These are phyloP conservation scores for Oreochromis tanganicae DNA, from an alignment of 2,113 vertebrate genomes.

Conservation along the genomic window DNA sequence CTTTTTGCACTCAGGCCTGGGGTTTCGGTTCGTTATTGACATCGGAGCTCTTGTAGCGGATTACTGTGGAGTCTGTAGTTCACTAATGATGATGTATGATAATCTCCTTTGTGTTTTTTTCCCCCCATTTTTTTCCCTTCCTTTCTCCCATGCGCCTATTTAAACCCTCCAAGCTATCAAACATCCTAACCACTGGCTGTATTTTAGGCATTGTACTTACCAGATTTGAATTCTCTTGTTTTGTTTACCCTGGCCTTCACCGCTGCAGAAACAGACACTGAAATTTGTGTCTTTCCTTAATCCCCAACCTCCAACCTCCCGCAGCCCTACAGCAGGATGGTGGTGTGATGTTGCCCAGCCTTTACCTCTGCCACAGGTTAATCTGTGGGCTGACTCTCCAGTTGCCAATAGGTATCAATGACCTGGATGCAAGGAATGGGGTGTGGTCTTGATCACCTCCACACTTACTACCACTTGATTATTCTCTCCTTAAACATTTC, in stretches of 20 bases:
- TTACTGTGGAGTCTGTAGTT: conserved; percentile 10
- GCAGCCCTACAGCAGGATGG: neutral
- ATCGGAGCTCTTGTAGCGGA: conserved; percentile 28
- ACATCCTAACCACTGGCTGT: neutral
- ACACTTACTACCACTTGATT: neutral
- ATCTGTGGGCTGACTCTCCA: neutral
- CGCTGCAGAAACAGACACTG: neutral
- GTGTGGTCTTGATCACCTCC: neutral
- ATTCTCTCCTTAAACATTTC: neutral
- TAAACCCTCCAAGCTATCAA: neutral
- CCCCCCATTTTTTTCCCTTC: neutral
- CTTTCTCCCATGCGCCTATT: neutral
- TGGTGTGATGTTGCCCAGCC: neutral
- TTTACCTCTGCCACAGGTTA: neutral
- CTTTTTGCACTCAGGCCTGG: neutral
- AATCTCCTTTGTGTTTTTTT: neutral
- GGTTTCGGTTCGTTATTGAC: conserved; percentile 6
- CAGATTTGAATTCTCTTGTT: neutral
- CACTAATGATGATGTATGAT: conserved; percentile 21
- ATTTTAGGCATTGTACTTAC: neutral
- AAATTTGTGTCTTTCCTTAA: neutral
- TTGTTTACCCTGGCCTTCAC: neutral
- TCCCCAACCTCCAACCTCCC: neutral
- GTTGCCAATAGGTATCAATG: neutral
- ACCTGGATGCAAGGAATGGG: neutral